Percentiles rank a stretch among this genome's conserved stretches.
Evolutionary conservation across 2,113 vertebrate species (phyloP).

Genomic region (Centrocercus urophasianus): DNA sequence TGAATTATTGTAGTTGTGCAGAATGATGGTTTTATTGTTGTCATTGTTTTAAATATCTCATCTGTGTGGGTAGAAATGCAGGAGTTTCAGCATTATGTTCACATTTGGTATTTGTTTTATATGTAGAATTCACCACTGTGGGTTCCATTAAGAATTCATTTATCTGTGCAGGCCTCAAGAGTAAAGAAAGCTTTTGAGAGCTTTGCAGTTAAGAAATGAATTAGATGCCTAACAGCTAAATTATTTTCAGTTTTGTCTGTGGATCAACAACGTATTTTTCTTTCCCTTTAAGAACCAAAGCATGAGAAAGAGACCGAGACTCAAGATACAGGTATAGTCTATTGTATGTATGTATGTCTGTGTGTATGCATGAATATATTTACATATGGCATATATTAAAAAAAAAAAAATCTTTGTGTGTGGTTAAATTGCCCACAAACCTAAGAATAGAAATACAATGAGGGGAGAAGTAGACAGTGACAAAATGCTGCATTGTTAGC

Average conservation of each 20-base stretch:
- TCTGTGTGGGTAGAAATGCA: neutral
- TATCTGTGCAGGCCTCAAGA: neutral
- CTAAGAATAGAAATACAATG: neutral
- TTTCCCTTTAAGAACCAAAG: conserved; percentile 34
- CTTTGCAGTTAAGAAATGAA: neutral
- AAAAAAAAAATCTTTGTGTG: neutral
- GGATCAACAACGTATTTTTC: neutral
- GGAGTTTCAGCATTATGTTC: neutral
- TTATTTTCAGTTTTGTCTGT: neutral
- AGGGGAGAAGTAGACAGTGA: neutral
- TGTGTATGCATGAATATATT: fast-evolving
- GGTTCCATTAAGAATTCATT: neutral
- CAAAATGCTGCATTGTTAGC: neutral
- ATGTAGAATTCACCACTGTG: neutral
- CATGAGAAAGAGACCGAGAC: conserved; percentile 13
- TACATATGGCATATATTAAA: neutral
- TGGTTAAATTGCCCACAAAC: neutral
- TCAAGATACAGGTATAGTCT: conserved; percentile 33
- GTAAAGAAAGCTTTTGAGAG: neutral
- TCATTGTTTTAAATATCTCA: neutral
- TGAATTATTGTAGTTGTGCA: neutral
- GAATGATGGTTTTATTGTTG: neutral
- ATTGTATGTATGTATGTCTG: neutral
- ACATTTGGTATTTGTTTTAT: neutral
- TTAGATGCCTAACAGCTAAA: neutral